These are phyloP conservation scores for Tubulanus polymorphus DNA, from an alignment of 2,888 invertebrate genomes.

Conservation along the genomic window DNA sequence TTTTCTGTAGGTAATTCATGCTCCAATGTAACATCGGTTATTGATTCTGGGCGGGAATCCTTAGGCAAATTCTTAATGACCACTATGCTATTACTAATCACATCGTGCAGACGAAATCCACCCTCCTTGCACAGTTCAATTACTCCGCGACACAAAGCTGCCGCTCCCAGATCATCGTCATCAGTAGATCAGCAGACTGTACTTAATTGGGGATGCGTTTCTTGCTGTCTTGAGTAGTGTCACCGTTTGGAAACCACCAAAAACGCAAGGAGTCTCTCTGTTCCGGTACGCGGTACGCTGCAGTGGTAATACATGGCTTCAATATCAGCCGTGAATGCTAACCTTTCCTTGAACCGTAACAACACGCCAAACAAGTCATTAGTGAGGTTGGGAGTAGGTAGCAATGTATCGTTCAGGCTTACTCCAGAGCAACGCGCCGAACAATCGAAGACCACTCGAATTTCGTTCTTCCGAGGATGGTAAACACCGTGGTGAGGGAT, in stretches of 20 bases:
- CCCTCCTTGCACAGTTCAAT: conserved; percentile 2
- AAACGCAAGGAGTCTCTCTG: conserved; percentile 18
- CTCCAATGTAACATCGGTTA: no score
- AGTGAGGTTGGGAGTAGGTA: conserved; percentile 22
- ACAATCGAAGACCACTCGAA: conserved; percentile 22
- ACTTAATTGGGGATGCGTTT: no score
- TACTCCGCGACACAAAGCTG: not conserved
- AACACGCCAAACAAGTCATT: conserved; percentile 23
- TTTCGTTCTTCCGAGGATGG: no score
- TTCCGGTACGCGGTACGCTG: conserved; percentile 5
- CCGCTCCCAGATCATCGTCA: conserved; percentile 4
- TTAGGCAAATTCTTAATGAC: no score
- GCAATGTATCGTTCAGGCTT: conserved; percentile 14
- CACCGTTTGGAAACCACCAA: no score
- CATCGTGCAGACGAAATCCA: conserved; percentile 12
- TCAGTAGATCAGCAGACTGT: no score
- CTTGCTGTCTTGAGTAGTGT: no score
- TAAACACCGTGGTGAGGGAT: no score
- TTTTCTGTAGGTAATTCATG: no score
- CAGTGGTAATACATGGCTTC: conserved; percentile 21
- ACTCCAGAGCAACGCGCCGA: conserved; percentile 7
- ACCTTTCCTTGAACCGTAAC: conserved; percentile 17
- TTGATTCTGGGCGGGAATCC: no score
- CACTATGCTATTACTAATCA: conserved; percentile 1
- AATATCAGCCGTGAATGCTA: conserved; percentile 19